phyloP scores from a whole-genome alignment of 2,888 invertebrate genomes.

The Spisula solida region DNA sequence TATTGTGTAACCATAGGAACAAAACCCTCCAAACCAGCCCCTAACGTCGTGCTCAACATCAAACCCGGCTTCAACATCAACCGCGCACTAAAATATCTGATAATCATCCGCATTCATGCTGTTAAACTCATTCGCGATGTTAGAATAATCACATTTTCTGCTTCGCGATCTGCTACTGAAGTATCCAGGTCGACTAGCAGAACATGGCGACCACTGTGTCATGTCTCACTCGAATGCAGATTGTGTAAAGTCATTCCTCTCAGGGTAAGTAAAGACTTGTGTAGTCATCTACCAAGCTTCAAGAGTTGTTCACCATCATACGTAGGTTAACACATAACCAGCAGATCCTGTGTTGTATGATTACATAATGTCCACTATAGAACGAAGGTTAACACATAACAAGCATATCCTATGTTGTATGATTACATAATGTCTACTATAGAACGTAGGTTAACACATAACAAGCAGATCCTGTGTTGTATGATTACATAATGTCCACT shows the following conservation, averaged over 20 bases:
- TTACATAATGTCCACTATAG: no score
- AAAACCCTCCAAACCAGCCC: not conserved
- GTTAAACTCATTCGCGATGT: not conserved
- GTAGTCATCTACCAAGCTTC: not conserved
- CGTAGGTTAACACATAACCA: not conserved
- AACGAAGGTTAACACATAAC: no score
- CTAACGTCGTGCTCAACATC: no score
- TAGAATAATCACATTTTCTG: not conserved
- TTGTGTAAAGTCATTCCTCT: not conserved
- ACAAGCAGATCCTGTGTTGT: no score
- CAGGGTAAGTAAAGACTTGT: not conserved
- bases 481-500: no score
- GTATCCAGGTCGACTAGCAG: not conserved
- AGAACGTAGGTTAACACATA: no score
- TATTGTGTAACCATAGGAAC: not conserved
- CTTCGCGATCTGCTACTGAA: not conserved
- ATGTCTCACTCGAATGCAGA: not conserved
- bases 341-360: not conserved
- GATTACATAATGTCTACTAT: no score
- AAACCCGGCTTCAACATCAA: no score
- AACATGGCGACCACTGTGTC: not conserved
- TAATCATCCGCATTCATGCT: not conserved
- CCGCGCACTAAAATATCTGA: no score
- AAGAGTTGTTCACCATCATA: not conserved
- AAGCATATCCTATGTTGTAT: no score